Percentiles rank a stretch among this genome's conserved stretches.
These are phyloP conservation scores for Lemur catta DNA, from an alignment of 2,797 vertebrate species.

Conservation along the genomic window DNA sequence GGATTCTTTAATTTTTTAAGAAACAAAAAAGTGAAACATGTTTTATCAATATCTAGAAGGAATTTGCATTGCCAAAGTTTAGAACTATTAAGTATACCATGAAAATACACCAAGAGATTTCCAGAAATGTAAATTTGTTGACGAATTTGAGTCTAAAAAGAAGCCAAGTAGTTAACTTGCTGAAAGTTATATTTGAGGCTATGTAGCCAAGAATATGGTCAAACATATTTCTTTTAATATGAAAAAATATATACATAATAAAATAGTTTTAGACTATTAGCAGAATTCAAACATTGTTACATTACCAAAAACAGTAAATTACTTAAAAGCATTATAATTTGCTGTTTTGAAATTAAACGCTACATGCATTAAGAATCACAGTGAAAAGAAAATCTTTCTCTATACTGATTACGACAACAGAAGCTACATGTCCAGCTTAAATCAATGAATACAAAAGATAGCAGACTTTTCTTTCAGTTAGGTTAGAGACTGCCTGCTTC, in stretches of 20 bases:
- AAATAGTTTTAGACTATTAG: neutral
- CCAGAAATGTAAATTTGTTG: conserved; percentile 48
- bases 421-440: neutral
- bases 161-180: conserved; percentile 44
- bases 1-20: conserved; percentile 39
- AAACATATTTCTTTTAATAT: conserved; percentile 44
- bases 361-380: neutral
- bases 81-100: conserved; percentile 14
- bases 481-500: conserved; percentile 74
- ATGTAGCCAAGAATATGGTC: conserved; percentile 1
- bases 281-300: neutral
- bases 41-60: conserved; percentile 38
- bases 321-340: conserved; percentile 53
- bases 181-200: conserved; percentile 48
- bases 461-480: neutral
- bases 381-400: neutral
- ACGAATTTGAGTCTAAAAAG: conserved; percentile 33
- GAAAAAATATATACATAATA: conserved; percentile 28
- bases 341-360: conserved; percentile 43
- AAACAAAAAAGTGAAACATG: conserved; percentile 40
- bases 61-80: conserved; percentile 25
- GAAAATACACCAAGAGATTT: conserved; percentile 47
- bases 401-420: neutral
- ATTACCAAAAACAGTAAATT: conserved; percentile 26
- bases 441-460: neutral